Conservation (phyloP, 2,113 vertebrate species). For the Pogonocichla stellata region DNA sequence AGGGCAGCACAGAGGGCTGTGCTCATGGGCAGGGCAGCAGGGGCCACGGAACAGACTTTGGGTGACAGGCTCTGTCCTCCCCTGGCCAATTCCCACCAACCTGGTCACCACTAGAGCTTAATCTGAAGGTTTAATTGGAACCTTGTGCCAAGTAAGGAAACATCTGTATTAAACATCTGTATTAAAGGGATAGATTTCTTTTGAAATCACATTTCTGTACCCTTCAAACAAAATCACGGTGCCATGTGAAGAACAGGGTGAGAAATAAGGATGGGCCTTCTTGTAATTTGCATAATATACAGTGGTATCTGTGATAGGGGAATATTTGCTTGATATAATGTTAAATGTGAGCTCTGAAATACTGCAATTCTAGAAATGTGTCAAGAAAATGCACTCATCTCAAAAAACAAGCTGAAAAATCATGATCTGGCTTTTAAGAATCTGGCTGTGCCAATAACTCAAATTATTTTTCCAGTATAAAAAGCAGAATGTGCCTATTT, state of each 20-base stretch:
- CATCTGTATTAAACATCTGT: neutral
- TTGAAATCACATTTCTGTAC: neutral
- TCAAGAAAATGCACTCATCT: neutral
- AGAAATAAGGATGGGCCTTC: neutral
- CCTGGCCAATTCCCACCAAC: neutral
- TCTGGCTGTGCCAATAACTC: neutral
- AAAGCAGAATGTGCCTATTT: neutral
- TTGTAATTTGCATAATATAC: neutral
- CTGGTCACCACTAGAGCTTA: neutral
- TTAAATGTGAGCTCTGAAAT: neutral
- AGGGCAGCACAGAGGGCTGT: neutral
- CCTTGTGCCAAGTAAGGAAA: neutral
- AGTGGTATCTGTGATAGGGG: neutral
- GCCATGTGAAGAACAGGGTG: neutral
- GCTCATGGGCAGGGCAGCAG: neutral
- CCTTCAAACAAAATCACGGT: neutral
- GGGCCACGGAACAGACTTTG: accelerated
- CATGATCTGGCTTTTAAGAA: neutral
- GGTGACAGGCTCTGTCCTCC: neutral
- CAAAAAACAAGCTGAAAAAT: neutral
- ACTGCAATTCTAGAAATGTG: neutral
- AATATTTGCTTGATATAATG: neutral
- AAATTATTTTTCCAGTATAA: neutral
- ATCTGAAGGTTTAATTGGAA: neutral
- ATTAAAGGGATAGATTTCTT: neutral